These are phyloP conservation scores for Cryptophagus acutangulus DNA, from an alignment of 2,888 invertebrate genomes.

Conservation along the genomic window DNA sequence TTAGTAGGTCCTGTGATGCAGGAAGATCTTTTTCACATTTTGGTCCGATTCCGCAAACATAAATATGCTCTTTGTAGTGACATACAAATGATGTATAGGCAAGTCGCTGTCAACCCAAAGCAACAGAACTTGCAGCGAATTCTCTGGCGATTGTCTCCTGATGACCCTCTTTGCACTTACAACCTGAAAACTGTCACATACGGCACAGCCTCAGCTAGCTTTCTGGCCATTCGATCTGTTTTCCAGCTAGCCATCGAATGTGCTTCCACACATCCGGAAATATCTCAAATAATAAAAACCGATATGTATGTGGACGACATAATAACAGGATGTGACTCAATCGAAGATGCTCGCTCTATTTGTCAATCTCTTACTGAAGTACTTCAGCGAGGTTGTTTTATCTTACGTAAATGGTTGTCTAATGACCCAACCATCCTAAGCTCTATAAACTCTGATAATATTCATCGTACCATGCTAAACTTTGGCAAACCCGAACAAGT, in stretches of 20 bases:
- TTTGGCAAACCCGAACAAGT: neutral
- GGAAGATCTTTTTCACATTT: neutral
- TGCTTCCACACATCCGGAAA: neutral
- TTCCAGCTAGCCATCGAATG: neutral
- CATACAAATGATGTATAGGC: constrained; percentile 5
- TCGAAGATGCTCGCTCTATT: too few species aligned
- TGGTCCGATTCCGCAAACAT: constrained; percentile 4
- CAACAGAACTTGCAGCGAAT: neutral
- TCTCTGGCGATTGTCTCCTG: neutral
- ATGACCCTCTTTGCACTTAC: neutral
- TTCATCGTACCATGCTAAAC: neutral
- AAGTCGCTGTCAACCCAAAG: neutral
- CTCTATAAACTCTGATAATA: neutral
- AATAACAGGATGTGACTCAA: neutral
- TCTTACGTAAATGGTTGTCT: neutral
- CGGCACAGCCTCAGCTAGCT: constrained; percentile 8
- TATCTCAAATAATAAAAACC: neutral
- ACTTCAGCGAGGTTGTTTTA: too few species aligned
- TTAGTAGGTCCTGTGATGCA: constrained; percentile 3
- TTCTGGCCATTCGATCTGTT: constrained; percentile 7
- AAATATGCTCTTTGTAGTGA: neutral
- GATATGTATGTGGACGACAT: constrained; percentile 1
- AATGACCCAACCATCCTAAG: neutral
- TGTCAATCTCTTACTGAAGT: neutral
- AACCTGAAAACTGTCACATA: constrained; percentile 13